A percentile compares a stretch with the other conserved stretches of the same genome.
Conservation (phyloP, 2,888 invertebrate species). For the Agrochola macilenta region DNA sequence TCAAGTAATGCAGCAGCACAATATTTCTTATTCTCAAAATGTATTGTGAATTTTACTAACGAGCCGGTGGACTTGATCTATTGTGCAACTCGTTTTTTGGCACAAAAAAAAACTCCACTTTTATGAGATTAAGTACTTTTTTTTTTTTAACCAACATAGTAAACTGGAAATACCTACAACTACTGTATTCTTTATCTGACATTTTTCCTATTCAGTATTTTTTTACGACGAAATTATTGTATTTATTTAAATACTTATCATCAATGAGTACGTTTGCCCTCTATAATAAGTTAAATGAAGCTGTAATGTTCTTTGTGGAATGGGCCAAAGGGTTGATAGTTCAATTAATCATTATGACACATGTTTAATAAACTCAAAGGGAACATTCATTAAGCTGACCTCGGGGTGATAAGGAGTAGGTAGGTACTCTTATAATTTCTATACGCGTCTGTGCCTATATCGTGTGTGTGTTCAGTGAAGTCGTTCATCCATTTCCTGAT, state of each 20-base stretch:
- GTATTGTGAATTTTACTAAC: too few relatives aligned
- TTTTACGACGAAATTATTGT: neutral
- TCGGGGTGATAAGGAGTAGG: constrained; percentile 43
- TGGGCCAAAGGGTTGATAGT: constrained; percentile 55
- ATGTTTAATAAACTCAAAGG: constrained; percentile 55
- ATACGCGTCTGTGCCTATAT: neutral
- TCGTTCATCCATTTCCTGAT: constrained; percentile 13
- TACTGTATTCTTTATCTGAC: neutral
- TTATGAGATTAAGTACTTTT: neutral
- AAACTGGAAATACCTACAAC: neutral
- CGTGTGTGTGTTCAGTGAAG: neutral
- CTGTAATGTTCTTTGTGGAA: constrained; percentile 33
- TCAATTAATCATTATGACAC: constrained; percentile 61
- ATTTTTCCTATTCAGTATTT: constrained; percentile 25
- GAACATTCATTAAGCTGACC: constrained; percentile 58
- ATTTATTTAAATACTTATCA: constrained; percentile 18
- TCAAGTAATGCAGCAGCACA: too few relatives aligned
- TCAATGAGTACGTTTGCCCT: constrained; percentile 24
- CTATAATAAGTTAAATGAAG: constrained; percentile 14
- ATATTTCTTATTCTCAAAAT: too few relatives aligned
- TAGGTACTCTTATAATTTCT: constrained; percentile 7
- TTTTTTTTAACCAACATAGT: neutral
- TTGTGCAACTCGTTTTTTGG: neutral
- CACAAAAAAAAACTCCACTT: neutral
- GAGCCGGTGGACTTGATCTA: too few relatives aligned